phyloP scores from a whole-genome alignment of 1,140 invertebrate species.

The Arion vulgaris region DNA sequence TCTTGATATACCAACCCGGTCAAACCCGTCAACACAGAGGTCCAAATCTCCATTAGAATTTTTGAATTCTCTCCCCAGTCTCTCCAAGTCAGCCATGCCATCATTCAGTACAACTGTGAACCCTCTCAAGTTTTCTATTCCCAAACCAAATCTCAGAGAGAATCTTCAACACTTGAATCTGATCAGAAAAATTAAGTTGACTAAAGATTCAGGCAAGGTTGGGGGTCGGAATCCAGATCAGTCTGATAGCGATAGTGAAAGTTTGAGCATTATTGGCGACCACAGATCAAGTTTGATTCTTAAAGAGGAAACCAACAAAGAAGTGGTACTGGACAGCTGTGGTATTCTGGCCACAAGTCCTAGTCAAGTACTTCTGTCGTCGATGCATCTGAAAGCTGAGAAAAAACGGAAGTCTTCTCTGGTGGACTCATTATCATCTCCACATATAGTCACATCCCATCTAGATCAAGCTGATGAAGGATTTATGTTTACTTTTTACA shows the following conservation, averaged over 20 bases:
- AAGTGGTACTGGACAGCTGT: slow-evolving; percentile 60
- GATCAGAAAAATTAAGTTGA: slow-evolving; percentile 30
- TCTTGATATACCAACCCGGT: slow-evolving; percentile 1
- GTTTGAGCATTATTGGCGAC: slow-evolving; percentile 18
- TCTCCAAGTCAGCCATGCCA: slow-evolving; percentile 6
- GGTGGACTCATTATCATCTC: slow-evolving; percentile 8
- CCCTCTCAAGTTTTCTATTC: slow-evolving; percentile 12
- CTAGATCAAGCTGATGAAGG: background rate
- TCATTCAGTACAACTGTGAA: background rate
- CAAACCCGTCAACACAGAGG: background rate
- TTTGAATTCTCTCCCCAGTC: slow-evolving; percentile 9
- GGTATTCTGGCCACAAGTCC: slow-evolving; percentile 61
- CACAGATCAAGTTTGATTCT: slow-evolving; percentile 10
- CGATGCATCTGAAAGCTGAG: slow-evolving; percentile 37
- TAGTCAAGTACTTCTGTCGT: slow-evolving; percentile 47
- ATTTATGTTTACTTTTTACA: background rate
- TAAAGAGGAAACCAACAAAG: slow-evolving; percentile 39
- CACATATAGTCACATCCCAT: background rate
- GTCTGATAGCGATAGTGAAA: slow-evolving; percentile 20
- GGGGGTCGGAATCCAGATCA: slow-evolving; percentile 3
- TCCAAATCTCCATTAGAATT: slow-evolving; percentile 37
- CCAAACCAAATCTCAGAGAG: slow-evolving; percentile 35
- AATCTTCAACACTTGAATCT: slow-evolving; percentile 42
- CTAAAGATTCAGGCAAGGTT: slow-evolving; percentile 8
- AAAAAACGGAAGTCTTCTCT: slow-evolving; percentile 28